A percentile compares a stretch with the other conserved stretches of the same genome.
Conservation (phyloP, 2,113 vertebrate species). For the Poecile atricapillus region DNA sequence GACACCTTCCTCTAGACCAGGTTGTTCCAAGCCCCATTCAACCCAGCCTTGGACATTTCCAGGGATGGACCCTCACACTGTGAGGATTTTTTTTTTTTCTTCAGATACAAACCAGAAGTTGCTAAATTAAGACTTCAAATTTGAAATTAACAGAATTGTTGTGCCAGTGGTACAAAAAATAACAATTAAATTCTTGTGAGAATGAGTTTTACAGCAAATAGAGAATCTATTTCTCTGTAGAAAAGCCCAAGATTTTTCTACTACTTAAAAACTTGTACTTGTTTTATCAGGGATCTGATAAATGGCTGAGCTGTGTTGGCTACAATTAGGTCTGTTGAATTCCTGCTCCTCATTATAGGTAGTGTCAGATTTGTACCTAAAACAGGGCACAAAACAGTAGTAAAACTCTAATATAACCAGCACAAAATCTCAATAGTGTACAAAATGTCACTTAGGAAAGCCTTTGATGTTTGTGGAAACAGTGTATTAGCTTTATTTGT, state of each 20-base stretch:
- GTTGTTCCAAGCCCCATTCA: neutral
- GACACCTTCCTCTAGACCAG: neutral
- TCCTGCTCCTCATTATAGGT: neutral
- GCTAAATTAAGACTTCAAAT: neutral
- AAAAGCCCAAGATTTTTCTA: neutral
- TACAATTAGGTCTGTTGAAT: neutral
- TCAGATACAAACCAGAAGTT: neutral
- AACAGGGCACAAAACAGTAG: neutral
- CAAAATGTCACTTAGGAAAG: conserved; percentile 18
- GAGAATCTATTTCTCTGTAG: neutral
- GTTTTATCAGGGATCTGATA: neutral
- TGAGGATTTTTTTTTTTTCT: neutral
- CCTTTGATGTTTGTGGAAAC: conserved; percentile 41
- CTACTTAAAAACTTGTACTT: neutral
- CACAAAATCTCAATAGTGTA: neutral
- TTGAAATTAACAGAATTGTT: neutral
- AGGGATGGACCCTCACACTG: neutral
- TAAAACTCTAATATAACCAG: neutral
- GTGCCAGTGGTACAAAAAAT: neutral
- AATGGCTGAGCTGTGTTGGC: neutral
- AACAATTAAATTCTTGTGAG: neutral
- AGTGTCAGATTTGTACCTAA: neutral
- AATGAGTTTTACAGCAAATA: neutral
- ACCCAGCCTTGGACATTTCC: neutral
- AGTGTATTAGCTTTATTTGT: neutral